These are phyloP conservation scores for Dasysyrphus albostriatus DNA, from an alignment of 2,888 invertebrate genomes.

Conservation along the genomic window DNA sequence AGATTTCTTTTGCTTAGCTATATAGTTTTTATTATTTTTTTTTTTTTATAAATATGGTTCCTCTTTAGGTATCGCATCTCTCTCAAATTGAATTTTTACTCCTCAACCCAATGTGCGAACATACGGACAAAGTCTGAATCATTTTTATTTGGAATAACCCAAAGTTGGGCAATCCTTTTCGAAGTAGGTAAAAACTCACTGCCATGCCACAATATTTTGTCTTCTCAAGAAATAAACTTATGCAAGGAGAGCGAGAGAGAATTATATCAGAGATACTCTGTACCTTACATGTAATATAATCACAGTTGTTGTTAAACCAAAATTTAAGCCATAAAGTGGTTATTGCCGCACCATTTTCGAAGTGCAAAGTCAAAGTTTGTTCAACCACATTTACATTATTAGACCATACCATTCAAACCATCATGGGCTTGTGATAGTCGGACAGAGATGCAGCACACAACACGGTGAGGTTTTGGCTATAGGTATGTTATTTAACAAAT, in stretches of 20 bases:
- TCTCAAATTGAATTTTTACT: conserved; percentile 27
- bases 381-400: conserved; percentile 49
- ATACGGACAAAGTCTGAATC: conserved; percentile 31
- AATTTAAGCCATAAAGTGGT: conserved; percentile 35
- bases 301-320: conserved; percentile 17
- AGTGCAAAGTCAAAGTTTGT: conserved; percentile 72
- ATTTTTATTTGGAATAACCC: conserved; percentile 61
- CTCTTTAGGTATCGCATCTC: conserved; percentile 6
- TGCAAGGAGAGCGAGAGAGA: conserved; percentile 60
- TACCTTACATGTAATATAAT: not conserved
- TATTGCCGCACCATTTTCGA: conserved; percentile 48
- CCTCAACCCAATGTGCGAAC: conserved; percentile 4
- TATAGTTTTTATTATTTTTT: not conserved
- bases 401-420: not conserved
- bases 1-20: conserved; percentile 17
- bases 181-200: conserved; percentile 45
- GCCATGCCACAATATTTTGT: not conserved
- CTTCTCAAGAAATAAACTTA: conserved; percentile 48
- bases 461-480: not conserved
- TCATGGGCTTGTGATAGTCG: no score
- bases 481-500: conserved; percentile 47
- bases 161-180: conserved; percentile 68
- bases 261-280: conserved; percentile 1
- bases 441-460: not conserved
- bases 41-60: not conserved